These are phyloP conservation scores for Sabatieria punctata DNA, from an alignment of 2,888 invertebrate species.

Conservation along the genomic window DNA sequence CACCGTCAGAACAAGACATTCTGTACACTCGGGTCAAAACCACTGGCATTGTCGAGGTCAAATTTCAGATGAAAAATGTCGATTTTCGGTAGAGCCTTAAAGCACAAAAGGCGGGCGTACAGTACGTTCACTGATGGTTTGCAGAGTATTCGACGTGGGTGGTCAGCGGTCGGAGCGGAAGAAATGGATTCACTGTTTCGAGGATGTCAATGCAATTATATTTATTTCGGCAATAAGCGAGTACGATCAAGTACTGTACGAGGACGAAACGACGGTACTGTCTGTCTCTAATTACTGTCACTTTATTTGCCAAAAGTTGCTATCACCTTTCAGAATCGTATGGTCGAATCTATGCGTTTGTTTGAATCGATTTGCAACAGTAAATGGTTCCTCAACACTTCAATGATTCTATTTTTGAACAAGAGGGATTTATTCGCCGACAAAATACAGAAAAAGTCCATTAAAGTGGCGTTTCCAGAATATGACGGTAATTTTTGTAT, in stretches of 20 bases:
- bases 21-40: conserved; percentile 28
- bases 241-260: conserved; percentile 56
- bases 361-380: conserved; percentile 29
- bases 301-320: neutral
- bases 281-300: neutral
- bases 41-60: conserved; percentile 30
- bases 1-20: conserved; percentile 28
- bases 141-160: conserved; percentile 29
- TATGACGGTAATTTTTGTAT: conserved; percentile 21
- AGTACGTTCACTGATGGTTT: conserved; percentile 6
- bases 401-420: conserved; percentile 30
- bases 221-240: conserved; percentile 95
- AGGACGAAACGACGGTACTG: conserved; percentile 94
- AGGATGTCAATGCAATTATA: conserved; percentile 51
- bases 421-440: conserved; percentile 26
- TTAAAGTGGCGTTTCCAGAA: conserved; percentile 25
- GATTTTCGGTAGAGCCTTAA: conserved; percentile 20
- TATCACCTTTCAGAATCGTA: conserved; percentile 22
- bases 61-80: conserved; percentile 29
- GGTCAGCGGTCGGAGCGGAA: conserved; percentile 21
- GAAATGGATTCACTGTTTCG: conserved; percentile 7
- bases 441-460: conserved; percentile 21
- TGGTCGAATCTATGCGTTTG: conserved; percentile 28
- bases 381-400: conserved; percentile 30
- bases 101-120: neutral